Conservation (phyloP, 2,797 vertebrate genomes). For the Sciurus vulgaris region DNA sequence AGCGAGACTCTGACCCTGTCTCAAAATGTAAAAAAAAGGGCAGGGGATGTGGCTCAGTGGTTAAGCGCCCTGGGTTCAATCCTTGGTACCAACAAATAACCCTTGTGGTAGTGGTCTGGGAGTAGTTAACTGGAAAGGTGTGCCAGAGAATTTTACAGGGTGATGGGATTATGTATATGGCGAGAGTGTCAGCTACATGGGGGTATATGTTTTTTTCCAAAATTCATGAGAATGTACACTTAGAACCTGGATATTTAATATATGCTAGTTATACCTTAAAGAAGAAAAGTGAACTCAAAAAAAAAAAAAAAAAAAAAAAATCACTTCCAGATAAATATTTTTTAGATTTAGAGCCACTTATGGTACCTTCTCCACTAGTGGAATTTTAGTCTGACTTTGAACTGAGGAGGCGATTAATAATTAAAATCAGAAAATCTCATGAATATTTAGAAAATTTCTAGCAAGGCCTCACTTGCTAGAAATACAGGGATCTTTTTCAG, state of each 20-base stretch:
- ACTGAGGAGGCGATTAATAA: background rate
- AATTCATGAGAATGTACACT: background rate
- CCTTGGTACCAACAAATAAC: background rate
- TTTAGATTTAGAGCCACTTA: background rate
- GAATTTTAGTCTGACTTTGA: conserved; percentile 45
- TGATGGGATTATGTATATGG: background rate
- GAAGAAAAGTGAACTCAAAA: background rate
- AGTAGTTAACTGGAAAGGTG: conserved; percentile 1
- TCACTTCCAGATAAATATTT: background rate
- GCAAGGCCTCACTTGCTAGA: background rate
- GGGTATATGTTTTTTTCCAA: background rate
- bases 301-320: background rate
- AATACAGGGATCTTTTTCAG: conserved; percentile 16
- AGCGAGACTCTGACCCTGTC: too few species aligned
- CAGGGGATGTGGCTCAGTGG: too few species aligned
- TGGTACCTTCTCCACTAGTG: background rate
- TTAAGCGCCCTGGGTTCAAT: too few species aligned
- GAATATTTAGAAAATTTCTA: conserved; percentile 31
- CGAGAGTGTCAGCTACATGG: background rate
- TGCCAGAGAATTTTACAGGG: background rate
- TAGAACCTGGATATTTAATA: background rate
- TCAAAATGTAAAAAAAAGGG: too few species aligned
- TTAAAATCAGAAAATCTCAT: background rate
- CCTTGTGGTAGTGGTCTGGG: background rate
- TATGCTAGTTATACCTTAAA: background rate